phyloP scores from a whole-genome alignment of 2,888 invertebrate genomes.

The Apotomis betuletana region DNA sequence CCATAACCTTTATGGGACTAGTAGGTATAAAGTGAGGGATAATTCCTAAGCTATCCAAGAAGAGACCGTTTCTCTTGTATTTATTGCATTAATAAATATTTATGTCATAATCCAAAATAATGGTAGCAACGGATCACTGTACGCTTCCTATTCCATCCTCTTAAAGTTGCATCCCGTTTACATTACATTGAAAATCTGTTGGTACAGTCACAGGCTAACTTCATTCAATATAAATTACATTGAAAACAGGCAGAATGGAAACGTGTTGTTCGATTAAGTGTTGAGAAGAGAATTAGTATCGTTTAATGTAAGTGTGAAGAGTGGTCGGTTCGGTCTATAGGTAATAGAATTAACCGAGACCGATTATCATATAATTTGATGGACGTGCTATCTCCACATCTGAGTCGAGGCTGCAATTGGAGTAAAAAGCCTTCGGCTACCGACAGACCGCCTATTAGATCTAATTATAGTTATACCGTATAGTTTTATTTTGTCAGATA shows the following conservation, averaged over 20 bases:
- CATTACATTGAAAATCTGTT: constrained; percentile 42
- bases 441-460: constrained; percentile 55
- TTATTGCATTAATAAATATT: constrained; percentile 71
- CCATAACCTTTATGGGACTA: constrained; percentile 54
- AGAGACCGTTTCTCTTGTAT: constrained; percentile 59
- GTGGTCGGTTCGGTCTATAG: constrained; percentile 49
- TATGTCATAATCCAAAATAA: constrained; percentile 72
- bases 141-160: constrained; percentile 43
- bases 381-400: constrained; percentile 58
- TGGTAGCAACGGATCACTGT: constrained; percentile 53
- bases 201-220: constrained; percentile 27
- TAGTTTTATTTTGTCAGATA: constrained; percentile 40
- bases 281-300: constrained; percentile 29
- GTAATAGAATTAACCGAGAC: constrained; percentile 59
- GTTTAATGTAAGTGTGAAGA: constrained; percentile 46
- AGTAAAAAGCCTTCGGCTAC: constrained; percentile 56
- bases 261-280: background rate
- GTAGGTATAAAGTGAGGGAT: constrained; percentile 60
- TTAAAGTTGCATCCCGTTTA: constrained; percentile 43
- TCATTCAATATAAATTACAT: background rate
- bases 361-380: constrained; percentile 68
- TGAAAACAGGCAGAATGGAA: constrained; percentile 13
- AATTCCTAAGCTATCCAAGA: constrained; percentile 54
- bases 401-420: constrained; percentile 52
- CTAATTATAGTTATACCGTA: constrained; percentile 61